A percentile compares a stretch with the other conserved stretches of the same genome.
phyloP scores from a whole-genome alignment of 1,140 invertebrate species.

The Sarcophaga bullata region DNA sequence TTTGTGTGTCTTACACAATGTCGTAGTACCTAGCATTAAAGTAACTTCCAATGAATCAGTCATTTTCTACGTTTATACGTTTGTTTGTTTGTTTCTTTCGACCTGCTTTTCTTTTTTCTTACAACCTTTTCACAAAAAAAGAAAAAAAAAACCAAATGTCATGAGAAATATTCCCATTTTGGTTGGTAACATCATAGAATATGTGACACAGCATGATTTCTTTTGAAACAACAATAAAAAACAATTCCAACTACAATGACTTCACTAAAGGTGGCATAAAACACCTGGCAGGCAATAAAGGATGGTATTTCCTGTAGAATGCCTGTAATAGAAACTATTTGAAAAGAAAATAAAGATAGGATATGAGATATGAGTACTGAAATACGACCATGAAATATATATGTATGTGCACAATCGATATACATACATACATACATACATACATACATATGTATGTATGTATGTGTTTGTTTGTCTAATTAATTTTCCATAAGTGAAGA shows the following conservation, averaged over 20 bases:
- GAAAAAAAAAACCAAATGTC: background rate
- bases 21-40: background rate
- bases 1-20: background rate
- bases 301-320: background rate
- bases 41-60: no score
- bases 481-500: no score
- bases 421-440: no score
- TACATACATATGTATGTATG: no score
- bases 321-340: no score
- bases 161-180: conserved; percentile 1
- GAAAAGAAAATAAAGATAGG: no score
- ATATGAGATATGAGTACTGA: no score
- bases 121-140: background rate
- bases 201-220: conserved; percentile 20
- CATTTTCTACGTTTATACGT: no score
- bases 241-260: background rate
- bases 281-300: background rate
- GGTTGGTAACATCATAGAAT: background rate
- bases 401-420: no score
- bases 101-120: background rate
- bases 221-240: background rate
- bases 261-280: conserved; percentile 4
- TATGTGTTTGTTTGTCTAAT: no score
- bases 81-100: background rate
- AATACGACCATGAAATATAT: no score